These are phyloP conservation scores for Gobiocypris rarus DNA, from an alignment of 2,113 vertebrate species.

Conservation along the genomic window DNA sequence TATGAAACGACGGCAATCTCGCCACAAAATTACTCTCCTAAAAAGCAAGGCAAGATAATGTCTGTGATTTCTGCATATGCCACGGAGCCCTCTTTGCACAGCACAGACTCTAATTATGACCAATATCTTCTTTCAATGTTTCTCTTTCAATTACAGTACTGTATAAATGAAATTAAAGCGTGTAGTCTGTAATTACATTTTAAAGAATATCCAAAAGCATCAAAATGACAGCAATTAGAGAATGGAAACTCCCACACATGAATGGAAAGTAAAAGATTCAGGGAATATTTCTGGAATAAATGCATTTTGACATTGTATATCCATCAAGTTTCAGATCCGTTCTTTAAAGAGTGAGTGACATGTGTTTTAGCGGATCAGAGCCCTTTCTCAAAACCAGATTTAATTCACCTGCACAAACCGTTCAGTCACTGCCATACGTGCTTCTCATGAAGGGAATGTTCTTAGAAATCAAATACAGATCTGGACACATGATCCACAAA, in stretches of 20 bases:
- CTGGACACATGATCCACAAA: neutral
- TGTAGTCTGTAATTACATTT: constrained; percentile 48
- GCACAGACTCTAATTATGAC: constrained; percentile 51
- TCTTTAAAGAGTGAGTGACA: neutral
- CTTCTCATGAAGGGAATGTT: neutral
- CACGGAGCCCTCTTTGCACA: constrained; percentile 15
- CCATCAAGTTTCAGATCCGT: neutral
- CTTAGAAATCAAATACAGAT: neutral
- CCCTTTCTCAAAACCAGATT: neutral
- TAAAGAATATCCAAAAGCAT: constrained; percentile 23
- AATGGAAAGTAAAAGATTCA: constrained; percentile 3
- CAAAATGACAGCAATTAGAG: constrained; percentile 33
- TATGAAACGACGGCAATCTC: constrained; percentile 15
- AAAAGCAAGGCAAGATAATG: neutral
- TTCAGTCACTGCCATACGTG: neutral
- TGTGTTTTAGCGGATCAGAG: neutral
- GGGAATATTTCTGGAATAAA: neutral
- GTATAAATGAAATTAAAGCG: constrained; percentile 31
- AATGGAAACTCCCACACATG: constrained; percentile 23
- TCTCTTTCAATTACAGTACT: constrained; percentile 45
- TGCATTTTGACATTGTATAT: constrained; percentile 2
- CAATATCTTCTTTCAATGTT: constrained; percentile 38
- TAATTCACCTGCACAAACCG: neutral
- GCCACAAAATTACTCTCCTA: neutral
- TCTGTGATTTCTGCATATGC: constrained; percentile 29